phyloP scores from a whole-genome alignment of 2,888 invertebrate species.

The Carabus problematicus region DNA sequence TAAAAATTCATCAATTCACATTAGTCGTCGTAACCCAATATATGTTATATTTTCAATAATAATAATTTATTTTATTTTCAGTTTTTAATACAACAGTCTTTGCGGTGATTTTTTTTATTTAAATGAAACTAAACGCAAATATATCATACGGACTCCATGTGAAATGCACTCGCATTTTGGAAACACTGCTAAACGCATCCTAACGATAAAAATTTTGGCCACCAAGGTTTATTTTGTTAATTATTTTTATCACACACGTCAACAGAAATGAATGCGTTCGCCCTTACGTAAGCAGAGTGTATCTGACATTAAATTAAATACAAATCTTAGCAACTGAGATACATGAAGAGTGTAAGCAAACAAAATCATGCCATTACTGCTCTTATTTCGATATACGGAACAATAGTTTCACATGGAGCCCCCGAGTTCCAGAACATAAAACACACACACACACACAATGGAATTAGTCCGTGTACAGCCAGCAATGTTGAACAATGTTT shows the following conservation, averaged over 20 bases:
- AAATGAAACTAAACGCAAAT: slow-evolving; percentile 24
- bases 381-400: background rate
- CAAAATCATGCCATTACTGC: slow-evolving; percentile 2
- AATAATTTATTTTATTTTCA: slow-evolving; percentile 26
- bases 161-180: slow-evolving; percentile 23
- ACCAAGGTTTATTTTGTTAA: slow-evolving; percentile 30
- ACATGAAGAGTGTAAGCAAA: background rate
- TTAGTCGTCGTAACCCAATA: slow-evolving; percentile 31
- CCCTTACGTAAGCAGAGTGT: too few relatives aligned
- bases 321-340: too few relatives aligned
- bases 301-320: too few relatives aligned
- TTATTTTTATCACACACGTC: slow-evolving; percentile 30
- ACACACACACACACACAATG: background rate
- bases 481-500: too few relatives aligned
- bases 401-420: slow-evolving; percentile 34
- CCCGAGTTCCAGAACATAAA: slow-evolving; percentile 9
- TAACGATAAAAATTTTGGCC: slow-evolving; percentile 33
- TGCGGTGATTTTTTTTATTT: slow-evolving; percentile 36
- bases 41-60: slow-evolving; percentile 25
- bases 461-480: background rate
- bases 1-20: slow-evolving; percentile 12
- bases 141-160: slow-evolving; percentile 37
- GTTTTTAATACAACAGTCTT: slow-evolving; percentile 42
- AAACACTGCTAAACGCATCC: background rate
- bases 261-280: slow-evolving; percentile 1